Evolutionary conservation across 2,888 invertebrate species (phyloP).

Genomic region (Andrena marginata): DNA sequence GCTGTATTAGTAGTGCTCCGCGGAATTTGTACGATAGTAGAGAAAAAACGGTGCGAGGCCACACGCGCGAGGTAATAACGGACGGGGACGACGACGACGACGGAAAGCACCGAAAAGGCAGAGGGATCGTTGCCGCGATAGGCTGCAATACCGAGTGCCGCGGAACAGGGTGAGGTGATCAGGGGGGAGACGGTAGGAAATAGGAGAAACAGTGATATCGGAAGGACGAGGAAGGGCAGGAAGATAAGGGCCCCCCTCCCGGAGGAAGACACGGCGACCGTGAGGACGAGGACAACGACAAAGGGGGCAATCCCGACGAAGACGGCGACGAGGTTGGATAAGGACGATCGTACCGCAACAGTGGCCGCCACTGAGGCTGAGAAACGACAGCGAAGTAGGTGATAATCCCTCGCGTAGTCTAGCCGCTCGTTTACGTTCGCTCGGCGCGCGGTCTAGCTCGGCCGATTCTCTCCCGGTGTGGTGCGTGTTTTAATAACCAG

Average conservation of each 20-base stretch:
- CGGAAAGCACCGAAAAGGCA: slow-evolving; percentile 46
- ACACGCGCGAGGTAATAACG: slow-evolving; percentile 59
- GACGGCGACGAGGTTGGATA: slow-evolving; percentile 51
- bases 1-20: slow-evolving; percentile 72
- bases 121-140: slow-evolving; percentile 49
- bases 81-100: slow-evolving; percentile 54
- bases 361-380: slow-evolving; percentile 61
- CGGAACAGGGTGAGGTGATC: slow-evolving; percentile 22
- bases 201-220: slow-evolving; percentile 29
- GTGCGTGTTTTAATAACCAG: slow-evolving; percentile 66
- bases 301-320: slow-evolving; percentile 50
- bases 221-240: slow-evolving; percentile 6
- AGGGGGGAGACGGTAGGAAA: slow-evolving; percentile 13
- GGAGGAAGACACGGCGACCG: slow-evolving; percentile 21
- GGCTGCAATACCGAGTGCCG: slow-evolving; percentile 33
- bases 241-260: background rate
- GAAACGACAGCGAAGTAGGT: slow-evolving; percentile 63
- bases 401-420: slow-evolving; percentile 62
- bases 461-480: slow-evolving; percentile 65
- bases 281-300: slow-evolving; percentile 54
- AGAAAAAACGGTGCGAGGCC: slow-evolving; percentile 48
- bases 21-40: slow-evolving; percentile 68
- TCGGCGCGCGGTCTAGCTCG: slow-evolving; percentile 63
- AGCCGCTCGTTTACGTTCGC: slow-evolving; percentile 50
- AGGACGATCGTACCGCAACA: slow-evolving; percentile 60